A percentile compares a stretch with the other conserved stretches of the same genome.
phyloP scores from a whole-genome alignment of 2,797 vertebrate species.

The Pseudochirops cupreus region DNA sequence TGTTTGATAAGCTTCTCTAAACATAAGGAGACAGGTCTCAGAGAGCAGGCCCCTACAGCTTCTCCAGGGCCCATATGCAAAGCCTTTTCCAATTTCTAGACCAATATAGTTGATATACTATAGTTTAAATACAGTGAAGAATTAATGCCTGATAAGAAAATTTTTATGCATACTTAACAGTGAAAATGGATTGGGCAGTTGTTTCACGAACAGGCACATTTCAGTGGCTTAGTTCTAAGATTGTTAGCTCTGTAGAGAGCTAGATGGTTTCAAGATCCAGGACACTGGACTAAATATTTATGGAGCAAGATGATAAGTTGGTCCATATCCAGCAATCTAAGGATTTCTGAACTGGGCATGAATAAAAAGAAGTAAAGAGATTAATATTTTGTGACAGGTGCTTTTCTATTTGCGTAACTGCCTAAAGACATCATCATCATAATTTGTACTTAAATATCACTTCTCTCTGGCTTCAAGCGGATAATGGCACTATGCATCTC shows the following conservation, averaged over 20 bases:
- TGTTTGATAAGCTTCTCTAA: neutral
- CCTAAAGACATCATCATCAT: neutral
- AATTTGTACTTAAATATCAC: neutral
- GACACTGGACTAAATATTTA: neutral
- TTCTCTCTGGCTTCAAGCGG: constrained; percentile 87
- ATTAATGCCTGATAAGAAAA: neutral
- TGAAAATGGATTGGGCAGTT: neutral
- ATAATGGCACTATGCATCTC: constrained; percentile 99
- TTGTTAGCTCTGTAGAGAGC: neutral
- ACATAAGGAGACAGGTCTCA: neutral
- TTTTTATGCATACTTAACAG: neutral
- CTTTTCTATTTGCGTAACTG: neutral
- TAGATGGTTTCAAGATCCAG: neutral
- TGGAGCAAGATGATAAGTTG: neutral
- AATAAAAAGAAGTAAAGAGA: neutral
- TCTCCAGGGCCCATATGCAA: neutral
- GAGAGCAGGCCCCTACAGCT: neutral
- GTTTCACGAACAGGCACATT: neutral
- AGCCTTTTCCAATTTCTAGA: neutral
- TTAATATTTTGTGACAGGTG: neutral
- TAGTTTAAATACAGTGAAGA: neutral
- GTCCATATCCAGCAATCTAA: neutral
- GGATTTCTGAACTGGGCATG: neutral
- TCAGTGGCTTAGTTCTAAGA: neutral
- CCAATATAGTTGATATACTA: neutral